Base-by-base conservation (phyloP, 1,140 invertebrate genomes). In the Drosophila repleta region DNA sequence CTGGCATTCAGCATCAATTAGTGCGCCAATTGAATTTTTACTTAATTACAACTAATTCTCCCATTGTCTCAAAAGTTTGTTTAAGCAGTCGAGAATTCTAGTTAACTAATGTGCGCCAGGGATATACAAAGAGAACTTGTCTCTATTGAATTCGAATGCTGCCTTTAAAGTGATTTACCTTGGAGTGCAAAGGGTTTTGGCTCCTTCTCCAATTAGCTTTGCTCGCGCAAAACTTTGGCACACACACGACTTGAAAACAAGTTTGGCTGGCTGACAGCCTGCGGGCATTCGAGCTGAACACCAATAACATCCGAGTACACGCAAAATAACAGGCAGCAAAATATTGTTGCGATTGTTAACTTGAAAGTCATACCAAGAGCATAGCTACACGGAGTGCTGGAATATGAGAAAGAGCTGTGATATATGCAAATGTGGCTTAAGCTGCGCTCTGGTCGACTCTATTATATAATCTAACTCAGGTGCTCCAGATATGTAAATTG, bases 171-270 rank as follows among this genome's bases (percentile, higher is more conserved):
- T 8, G 10, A 43, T 43, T 17, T 43, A 43, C 39, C 39, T 35
- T 11, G 7, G 29, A 7, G 5, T 15, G n/a, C 24, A 17, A 46
- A 26, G 15, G 18, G n/a, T 17, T 48, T 29, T 43, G 7, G 11
- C 37, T 52, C 43, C 15, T 24, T 69, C 51, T 51, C 58, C 67
- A 70, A 70, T 70, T 64, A 70, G 35, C 18, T 52, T 43, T 15
- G 17, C 39, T 57, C 45, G 6, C 56, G 56, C 11, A n/a, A 53
- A 21, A n/a, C 49, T 17, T 51, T 51, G 21, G 48, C 24, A 51
- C 24, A 29, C 24, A 29, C 48, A 10, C 24, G 21, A 39, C 37
- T 15, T 11, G 20, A 61, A 46, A 61, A 61, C 45, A 32, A 51
- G 49, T 52, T 62, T 60, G 21, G 39, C 7, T 46, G 8, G 17